phyloP scores from a whole-genome alignment of 1,140 invertebrate genomes.

The Ostrea edulis region DNA sequence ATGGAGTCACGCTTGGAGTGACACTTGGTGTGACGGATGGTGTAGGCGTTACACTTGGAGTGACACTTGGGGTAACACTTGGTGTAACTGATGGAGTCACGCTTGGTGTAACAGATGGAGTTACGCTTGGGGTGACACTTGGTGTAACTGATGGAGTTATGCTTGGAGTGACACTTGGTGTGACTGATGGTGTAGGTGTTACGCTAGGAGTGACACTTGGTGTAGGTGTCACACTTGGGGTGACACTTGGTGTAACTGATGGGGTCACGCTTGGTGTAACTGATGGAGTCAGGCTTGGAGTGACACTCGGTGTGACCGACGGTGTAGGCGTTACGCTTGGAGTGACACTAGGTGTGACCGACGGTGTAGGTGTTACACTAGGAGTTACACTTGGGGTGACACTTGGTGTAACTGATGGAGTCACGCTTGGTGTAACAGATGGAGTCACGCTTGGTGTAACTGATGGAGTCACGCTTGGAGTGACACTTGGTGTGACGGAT shows the following conservation, averaged over 20 bases:
- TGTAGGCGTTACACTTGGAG: neutral
- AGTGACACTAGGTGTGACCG: neutral
- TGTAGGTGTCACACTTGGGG: too few species aligned
- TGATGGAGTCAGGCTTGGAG: neutral
- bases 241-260: too few species aligned
- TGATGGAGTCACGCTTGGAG: neutral
- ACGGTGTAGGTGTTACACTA: neutral
- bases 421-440: too few species aligned
- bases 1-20: neutral
- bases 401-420: neutral
- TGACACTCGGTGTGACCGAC: neutral
- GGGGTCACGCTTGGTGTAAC: too few species aligned
- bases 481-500: neutral
- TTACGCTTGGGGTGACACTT: too few species aligned
- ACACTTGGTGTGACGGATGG: neutral
- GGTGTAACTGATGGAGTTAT: too few species aligned
- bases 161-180: too few species aligned
- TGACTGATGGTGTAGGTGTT: neutral
- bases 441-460: too few species aligned
- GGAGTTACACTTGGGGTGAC: too few species aligned
- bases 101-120: neutral
- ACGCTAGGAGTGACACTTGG: too few species aligned
- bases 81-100: too few species aligned
- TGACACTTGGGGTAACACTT: too few species aligned
- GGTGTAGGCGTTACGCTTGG: neutral